A percentile compares a stretch with the other conserved stretches of the same genome.
Conservation (phyloP, 2,113 vertebrate genomes). For the Poecile atricapillus region DNA sequence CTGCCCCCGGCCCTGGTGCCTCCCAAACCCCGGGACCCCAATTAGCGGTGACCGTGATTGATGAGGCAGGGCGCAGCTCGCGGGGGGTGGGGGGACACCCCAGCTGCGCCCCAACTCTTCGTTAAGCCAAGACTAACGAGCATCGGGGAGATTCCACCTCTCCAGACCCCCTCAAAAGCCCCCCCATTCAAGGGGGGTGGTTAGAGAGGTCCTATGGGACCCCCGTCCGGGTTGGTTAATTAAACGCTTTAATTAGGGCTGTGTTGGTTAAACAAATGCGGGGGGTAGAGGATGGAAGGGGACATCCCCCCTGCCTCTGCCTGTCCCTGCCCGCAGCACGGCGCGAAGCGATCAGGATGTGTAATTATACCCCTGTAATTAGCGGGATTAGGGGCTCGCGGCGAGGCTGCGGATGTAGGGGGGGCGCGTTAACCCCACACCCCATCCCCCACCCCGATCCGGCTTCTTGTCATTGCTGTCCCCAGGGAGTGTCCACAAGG, state of each 20-base stretch:
- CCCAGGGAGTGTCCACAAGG: background rate
- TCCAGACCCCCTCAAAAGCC: background rate
- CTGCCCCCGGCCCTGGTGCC: background rate
- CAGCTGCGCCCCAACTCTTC: background rate
- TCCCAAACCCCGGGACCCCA: background rate
- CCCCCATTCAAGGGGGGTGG: background rate
- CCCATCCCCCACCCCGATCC: background rate
- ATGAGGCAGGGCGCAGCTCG: background rate
- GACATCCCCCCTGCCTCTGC: background rate
- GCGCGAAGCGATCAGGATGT: background rate
- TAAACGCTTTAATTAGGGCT: constrained; percentile 37
- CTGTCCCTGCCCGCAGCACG: background rate
- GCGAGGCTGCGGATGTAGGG: background rate
- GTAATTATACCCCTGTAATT: constrained; percentile 66
- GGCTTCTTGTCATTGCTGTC: background rate
- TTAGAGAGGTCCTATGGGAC: background rate
- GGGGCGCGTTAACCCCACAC: background rate
- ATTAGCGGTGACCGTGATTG: background rate
- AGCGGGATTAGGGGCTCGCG: constrained; percentile 46
- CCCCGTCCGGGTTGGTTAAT: background rate
- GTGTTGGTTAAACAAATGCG: constrained; percentile 52
- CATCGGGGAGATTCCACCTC: background rate
- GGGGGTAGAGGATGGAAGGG: background rate
- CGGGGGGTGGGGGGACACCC: background rate
- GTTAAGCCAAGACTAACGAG: background rate